Evolutionary conservation across 2,797 vertebrate species (phyloP).

Genomic region (Poeciliopsis infans): DNA sequence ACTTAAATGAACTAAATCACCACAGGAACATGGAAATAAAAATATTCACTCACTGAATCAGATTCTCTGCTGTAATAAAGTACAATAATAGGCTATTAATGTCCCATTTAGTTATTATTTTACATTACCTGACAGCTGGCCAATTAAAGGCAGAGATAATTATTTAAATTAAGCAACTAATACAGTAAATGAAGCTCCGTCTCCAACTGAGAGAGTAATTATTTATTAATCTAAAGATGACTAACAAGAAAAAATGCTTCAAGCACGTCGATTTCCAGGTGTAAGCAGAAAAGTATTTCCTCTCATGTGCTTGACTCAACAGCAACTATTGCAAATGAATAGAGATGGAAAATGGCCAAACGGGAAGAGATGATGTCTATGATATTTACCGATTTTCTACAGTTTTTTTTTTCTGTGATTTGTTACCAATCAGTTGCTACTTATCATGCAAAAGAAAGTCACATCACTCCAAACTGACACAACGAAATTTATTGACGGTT

Average conservation of each 20-base stretch:
- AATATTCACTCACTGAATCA: not conserved
- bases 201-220: not conserved
- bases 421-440: not conserved
- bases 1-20: not conserved
- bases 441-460: not conserved
- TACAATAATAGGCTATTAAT: not conserved
- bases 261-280: not conserved
- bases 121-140: not conserved
- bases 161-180: not conserved
- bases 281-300: not conserved
- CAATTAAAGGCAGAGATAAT: not conserved
- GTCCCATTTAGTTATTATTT: not conserved
- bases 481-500: slow-evolving; percentile 17
- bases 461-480: slow-evolving; percentile 9
- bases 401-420: too few relatives aligned
- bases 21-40: not conserved
- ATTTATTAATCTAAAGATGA: not conserved
- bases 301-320: not conserved
- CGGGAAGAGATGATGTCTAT: not conserved
- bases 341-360: not conserved
- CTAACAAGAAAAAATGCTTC: not conserved
- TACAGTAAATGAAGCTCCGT: too few relatives aligned
- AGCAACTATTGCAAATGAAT: not conserved
- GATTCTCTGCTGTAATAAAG: not conserved
- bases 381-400: not conserved